phyloP scores from a whole-genome alignment of 2,113 vertebrate genomes.

The Calonectris borealis region DNA sequence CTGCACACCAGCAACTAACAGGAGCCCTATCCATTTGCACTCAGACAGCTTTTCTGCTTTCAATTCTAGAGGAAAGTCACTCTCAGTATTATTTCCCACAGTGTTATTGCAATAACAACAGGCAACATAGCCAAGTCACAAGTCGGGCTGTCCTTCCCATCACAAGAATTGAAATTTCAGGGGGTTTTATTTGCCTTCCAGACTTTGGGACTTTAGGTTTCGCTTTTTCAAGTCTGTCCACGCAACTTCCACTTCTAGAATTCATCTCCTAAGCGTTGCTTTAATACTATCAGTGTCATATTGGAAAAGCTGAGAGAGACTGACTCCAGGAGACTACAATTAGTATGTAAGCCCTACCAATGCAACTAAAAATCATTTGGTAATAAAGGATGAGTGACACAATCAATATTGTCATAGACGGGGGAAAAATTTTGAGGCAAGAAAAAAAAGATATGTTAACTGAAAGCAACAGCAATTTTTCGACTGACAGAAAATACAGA shows the following conservation, averaged over 20 bases:
- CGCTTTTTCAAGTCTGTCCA: background rate
- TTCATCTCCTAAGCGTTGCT: background rate
- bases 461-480: background rate
- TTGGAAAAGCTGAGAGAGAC: background rate
- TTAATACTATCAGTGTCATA: background rate
- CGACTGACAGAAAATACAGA: conserved; percentile 34
- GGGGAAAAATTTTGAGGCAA: background rate
- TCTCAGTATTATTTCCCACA: background rate
- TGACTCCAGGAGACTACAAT: background rate
- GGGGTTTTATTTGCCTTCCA: background rate
- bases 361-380: background rate
- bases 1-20: background rate
- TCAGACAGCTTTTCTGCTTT: background rate
- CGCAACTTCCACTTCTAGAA: background rate
- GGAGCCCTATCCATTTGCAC: background rate
- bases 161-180: background rate
- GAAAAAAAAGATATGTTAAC: background rate
- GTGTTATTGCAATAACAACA: background rate
- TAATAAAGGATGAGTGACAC: conserved; percentile 26
- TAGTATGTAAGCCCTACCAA: background rate
- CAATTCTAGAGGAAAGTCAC: background rate
- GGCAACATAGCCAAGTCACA: background rate
- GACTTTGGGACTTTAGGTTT: background rate
- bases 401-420: conserved; percentile 11
- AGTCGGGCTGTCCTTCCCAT: background rate